Evolutionary conservation across 1,140 invertebrate genomes (phyloP).

Genomic region (Aphaenogaster floridana): DNA sequence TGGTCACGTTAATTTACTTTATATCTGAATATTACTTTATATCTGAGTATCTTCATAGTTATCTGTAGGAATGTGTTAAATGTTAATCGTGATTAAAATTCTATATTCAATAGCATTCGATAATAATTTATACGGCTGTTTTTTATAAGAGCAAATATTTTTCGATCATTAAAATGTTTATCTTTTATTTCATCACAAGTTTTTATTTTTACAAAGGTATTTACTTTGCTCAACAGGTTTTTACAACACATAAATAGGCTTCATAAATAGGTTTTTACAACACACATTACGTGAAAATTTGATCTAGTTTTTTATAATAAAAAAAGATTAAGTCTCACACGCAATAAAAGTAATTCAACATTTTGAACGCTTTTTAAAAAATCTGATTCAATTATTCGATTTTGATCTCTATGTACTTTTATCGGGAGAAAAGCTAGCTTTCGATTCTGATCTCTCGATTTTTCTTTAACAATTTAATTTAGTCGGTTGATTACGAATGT

Average conservation of each 20-base stretch:
- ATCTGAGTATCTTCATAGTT: neutral
- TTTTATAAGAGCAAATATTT: neutral
- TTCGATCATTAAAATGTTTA: constrained; percentile 2
- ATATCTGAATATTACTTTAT: neutral
- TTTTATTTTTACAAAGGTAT: neutral
- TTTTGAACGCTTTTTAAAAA: neutral
- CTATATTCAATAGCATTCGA: neutral
- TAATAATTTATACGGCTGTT: neutral
- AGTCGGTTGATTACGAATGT: constrained; percentile 19
- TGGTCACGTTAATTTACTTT: neutral
- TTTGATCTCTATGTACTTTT: neutral
- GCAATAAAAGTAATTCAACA: neutral
- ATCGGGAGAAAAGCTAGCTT: neutral
- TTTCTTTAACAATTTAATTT: constrained; percentile 41
- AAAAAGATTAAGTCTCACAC: neutral
- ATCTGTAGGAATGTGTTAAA: neutral
- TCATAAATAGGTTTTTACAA: neutral
- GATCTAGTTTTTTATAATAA: neutral
- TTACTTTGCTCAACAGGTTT: neutral
- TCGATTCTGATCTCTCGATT: neutral
- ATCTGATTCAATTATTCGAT: neutral
- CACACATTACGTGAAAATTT: neutral
- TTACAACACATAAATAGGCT: neutral
- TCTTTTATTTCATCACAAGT: neutral
- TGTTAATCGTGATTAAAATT: neutral